Evolutionary conservation across 2,113 vertebrate genomes (phyloP).

Genomic region (Psammodynastes pulverulentus): DNA sequence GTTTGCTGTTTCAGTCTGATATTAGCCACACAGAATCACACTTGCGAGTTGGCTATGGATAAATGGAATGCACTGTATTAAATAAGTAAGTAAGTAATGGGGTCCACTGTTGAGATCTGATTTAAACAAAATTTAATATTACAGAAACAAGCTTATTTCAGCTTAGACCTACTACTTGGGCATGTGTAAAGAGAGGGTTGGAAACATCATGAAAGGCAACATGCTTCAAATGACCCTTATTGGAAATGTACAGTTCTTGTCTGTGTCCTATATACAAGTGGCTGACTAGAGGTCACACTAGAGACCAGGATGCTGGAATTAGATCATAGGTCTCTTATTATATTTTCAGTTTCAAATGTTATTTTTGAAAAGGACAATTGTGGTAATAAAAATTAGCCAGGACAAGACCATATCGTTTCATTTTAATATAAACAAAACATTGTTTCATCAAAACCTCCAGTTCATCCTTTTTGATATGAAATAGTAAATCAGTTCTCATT

Average conservation of each 20-base stretch:
- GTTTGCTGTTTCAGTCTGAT: no score
- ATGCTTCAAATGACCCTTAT: no score
- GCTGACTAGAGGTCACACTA: neutral
- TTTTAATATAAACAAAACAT: neutral
- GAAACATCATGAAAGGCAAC: neutral
- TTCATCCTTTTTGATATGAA: neutral
- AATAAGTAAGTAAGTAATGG: no score
- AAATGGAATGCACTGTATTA: no score
- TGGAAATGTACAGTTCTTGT: neutral
- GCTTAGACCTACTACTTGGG: neutral
- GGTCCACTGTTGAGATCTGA: neutral
- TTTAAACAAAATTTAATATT: neutral
- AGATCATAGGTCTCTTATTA: neutral
- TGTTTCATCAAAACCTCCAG: neutral
- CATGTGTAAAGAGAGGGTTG: neutral
- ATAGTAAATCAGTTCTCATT: neutral
- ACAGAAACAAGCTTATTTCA: neutral
- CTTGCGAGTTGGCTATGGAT: no score
- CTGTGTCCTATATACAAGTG: neutral
- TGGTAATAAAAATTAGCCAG: neutral
- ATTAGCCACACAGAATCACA: no score
- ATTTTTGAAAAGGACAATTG: neutral
- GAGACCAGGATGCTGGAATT: neutral
- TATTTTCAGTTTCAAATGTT: neutral
- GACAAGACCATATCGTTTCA: neutral